These are phyloP conservation scores for Hydropsyche tenuis DNA, from an alignment of 1,140 invertebrate species.

Conservation along the genomic window DNA sequence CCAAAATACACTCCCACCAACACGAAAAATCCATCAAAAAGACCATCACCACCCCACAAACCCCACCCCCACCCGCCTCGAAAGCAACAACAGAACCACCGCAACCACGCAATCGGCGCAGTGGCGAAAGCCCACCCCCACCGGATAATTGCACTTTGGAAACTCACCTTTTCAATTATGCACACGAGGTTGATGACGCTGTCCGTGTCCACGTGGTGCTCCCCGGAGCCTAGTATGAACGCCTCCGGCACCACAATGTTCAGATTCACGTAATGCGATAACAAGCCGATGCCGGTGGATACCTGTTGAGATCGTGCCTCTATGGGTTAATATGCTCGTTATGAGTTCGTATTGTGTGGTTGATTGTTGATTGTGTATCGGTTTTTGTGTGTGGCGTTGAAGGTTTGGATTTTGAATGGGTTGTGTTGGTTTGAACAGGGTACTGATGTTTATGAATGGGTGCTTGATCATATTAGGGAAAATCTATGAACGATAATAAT, in stretches of 20 bases:
- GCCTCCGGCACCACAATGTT: conserved; percentile 88
- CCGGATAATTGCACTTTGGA: background rate
- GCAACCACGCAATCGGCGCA: background rate
- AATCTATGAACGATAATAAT: too few relatives aligned
- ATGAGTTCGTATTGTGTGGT: background rate
- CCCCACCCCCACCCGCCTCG: too few relatives aligned
- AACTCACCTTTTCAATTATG: conserved; percentile 86
- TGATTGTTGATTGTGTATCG: too few relatives aligned
- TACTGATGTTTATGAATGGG: too few relatives aligned
- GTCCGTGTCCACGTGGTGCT: conserved; percentile 88
- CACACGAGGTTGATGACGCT: conserved; percentile 90
- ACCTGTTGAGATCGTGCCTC: conserved; percentile 67
- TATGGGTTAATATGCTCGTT: conserved; percentile 20
- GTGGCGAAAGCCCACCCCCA: background rate
- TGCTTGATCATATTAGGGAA: too few relatives aligned
- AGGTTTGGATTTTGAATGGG: too few relatives aligned
- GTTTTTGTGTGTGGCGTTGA: too few relatives aligned
- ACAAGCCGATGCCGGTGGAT: conserved; percentile 81
- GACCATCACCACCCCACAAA: too few relatives aligned
- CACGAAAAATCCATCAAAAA: too few relatives aligned
- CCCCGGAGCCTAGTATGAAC: conserved; percentile 84
- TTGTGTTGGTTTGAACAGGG: too few relatives aligned
- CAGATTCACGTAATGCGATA: conserved; percentile 87
- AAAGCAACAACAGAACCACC: background rate
- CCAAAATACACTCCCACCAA: too few relatives aligned